Evolutionary conservation across 1,140 invertebrate genomes (phyloP).

Genomic region (Lepidurus arcticus): DNA sequence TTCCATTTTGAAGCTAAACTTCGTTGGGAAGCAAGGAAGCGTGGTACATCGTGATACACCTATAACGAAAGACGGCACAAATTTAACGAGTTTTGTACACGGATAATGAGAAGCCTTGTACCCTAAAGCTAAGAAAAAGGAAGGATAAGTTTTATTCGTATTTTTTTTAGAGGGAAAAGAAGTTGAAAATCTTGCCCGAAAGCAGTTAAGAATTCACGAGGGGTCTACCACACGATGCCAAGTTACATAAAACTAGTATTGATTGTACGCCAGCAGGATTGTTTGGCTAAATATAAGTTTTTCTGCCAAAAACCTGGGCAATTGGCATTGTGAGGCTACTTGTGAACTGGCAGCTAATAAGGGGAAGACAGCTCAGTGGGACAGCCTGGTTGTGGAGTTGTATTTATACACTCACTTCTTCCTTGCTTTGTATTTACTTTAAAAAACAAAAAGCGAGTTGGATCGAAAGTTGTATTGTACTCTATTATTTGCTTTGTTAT

Average conservation of each 20-base stretch:
- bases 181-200: too few relatives aligned
- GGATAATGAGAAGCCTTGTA: background rate
- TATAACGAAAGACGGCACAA: background rate
- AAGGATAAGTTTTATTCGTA: too few relatives aligned
- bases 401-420: background rate
- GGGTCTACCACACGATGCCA: background rate
- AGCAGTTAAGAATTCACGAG: background rate
- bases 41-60: background rate
- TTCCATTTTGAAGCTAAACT: background rate
- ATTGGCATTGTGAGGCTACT: constrained; percentile 15
- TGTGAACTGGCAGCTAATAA: background rate
- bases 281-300: background rate
- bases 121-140: background rate
- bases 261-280: background rate
- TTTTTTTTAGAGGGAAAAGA: too few relatives aligned
- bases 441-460: background rate
- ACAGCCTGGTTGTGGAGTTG: background rate
- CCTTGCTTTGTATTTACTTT: background rate
- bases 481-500: background rate
- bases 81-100: background rate
- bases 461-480: background rate
- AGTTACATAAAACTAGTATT: background rate
- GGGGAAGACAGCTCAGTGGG: background rate
- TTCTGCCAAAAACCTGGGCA: constrained; percentile 10
- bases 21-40: background rate